These are phyloP conservation scores for Hirundichthys speculiger DNA, from an alignment of 2,113 vertebrate genomes.

Conservation along the genomic window DNA sequence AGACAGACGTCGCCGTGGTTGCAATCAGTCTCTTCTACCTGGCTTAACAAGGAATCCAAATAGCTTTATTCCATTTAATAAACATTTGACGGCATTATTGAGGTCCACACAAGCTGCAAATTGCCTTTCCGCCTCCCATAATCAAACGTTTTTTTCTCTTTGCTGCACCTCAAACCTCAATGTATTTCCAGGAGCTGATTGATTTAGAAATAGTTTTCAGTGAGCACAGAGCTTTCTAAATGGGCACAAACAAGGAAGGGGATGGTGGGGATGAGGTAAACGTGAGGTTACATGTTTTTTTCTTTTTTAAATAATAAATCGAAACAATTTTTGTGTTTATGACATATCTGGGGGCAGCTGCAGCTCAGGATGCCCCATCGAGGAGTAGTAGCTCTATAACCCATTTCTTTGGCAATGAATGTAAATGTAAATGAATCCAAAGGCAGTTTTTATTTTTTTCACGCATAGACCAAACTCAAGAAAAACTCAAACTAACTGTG, in stretches of 20 bases:
- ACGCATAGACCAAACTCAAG: too few species aligned
- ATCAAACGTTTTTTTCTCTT: constrained; percentile 21
- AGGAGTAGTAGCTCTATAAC: too few species aligned
- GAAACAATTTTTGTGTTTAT: constrained; percentile 25
- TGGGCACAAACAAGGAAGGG: constrained; percentile 16
- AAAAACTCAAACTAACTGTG: too few species aligned
- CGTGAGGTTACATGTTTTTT: constrained; percentile 34
- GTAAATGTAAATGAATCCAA: too few species aligned
- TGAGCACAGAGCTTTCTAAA: constrained; percentile 34
- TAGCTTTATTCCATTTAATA: constrained; percentile 9
- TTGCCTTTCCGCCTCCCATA: constrained; percentile 41
- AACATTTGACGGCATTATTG: constrained; percentile 34
- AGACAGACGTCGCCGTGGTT: not conserved
- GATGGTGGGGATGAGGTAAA: constrained; percentile 28
- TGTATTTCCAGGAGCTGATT: constrained; percentile 62
- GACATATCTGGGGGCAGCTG: constrained; percentile 13
- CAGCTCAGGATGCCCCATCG: too few species aligned
- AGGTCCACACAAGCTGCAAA: constrained; percentile 52
- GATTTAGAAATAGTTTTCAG: constrained; percentile 62
- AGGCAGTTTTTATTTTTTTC: too few species aligned
- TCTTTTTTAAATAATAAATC: constrained; percentile 57
- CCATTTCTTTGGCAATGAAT: too few species aligned
- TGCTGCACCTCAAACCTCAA: constrained; percentile 26
- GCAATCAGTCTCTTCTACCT: constrained; percentile 13
- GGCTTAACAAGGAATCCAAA: constrained; percentile 27